Evolutionary conservation across 2,113 vertebrate species (phyloP), one percentile per base, ranked within the genome.

Genomic region (Oryzias woworae): DNA sequence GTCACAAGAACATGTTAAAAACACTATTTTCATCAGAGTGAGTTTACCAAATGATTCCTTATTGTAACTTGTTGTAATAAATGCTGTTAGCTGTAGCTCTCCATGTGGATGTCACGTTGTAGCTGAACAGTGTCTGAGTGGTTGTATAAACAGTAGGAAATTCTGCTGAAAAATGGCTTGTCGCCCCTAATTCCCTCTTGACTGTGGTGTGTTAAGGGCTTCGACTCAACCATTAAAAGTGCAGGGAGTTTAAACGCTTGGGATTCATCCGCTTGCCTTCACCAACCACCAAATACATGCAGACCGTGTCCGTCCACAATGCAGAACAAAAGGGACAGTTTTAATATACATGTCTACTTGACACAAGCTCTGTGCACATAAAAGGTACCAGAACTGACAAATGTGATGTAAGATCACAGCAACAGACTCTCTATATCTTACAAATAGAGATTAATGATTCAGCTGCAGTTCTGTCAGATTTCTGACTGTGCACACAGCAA

Each of bases 381-480:
- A 31, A 20, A 65, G n/a, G 59, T 54, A 42, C 59, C 44, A 22
- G 36, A 49, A 49, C 3, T 58, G 60, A 71, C 53, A 20, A 56
- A 16, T 26, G 66, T 61, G 47, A 26, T 43, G 46, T 67, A 46
- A 47, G 56, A 77, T 77, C 67, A 56, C 66, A 75, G 65, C 12
- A 14, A 60, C 24, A 51, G 36, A n/a, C 16, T 23, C 58, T 52
- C 43, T 23, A 54, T 76, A 46, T 64, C 59, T 70, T 61, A 69
- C 52, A 77, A 75, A 75, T 68, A 36, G 31, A 16, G 62, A 70
- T 82, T 7, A 77, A 82, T 84, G 71, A 86, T 86, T 84, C 62
- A 83, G 50, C 24, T 56, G 56, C 61, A 64, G 80, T 73, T 81
- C 77, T 83, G 80, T 14, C 56, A 2, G 1, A 44, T 63, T 48